Base-by-base conservation (phyloP, 2,888 invertebrate species). In the Gonocerus acuteangulatus region DNA sequence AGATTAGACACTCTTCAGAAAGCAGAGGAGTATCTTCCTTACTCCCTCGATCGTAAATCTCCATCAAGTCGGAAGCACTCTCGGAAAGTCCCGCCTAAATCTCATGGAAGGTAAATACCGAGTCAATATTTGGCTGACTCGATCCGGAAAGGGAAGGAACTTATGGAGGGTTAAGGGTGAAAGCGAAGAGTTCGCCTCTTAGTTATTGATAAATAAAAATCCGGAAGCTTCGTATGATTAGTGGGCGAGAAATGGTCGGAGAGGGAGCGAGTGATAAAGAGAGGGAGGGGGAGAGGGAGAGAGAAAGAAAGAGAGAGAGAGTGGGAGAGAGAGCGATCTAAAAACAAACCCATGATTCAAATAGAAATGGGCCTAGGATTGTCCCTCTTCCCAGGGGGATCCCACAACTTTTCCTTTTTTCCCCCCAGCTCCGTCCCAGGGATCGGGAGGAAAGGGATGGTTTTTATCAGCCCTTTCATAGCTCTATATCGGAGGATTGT, bases 401-500 rank as follows among this genome's bases (percentile, higher is more conserved):
- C 23, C 44, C 13, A 13, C 42, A 9, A 27, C 4, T 9, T 27
- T 27, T 27, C 27, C 27, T 27, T 27, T 27, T 9, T 51, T 23
- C 23, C 51, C 22, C 15, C 23, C 15, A 27, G 27, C 21, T 22
- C 16, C 27, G 51, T 22, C 2, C 13, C 23, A 32, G 27, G 51
- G 15, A 47, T 19, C 11, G 42, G 62, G 62, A 48, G 27, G 36
- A 27, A 45, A 57, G 23, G 45, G 57, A 62, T 57, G 9, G 27
- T 27, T 27, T 27, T 27, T 27, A 27, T 27, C 27, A 27, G 27
- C 27, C 48, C 57, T 62, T 62, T 57, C 62, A 62, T 62, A 57
- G 62, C 48, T 54, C 57, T 62, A 62, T 62, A 57, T 62, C 57
- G 48, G 47, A 34, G 45, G 27, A 9, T 6, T 27, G 27, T 27